phyloP scores from a whole-genome alignment of 2,888 invertebrate species.

The Exocentrus adspersus region DNA sequence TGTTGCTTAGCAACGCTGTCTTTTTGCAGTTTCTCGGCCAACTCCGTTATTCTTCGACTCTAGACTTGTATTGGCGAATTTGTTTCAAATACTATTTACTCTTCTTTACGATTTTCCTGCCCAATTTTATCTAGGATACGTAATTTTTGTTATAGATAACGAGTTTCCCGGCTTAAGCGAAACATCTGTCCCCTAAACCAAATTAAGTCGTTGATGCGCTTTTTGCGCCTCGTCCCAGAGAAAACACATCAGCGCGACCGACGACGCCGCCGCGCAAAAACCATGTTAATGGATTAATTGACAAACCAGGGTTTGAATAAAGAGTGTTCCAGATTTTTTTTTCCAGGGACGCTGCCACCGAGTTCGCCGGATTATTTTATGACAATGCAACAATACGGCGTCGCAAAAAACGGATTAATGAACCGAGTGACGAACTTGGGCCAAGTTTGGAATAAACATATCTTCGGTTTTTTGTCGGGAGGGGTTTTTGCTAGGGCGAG shows the following conservation, averaged over 20 bases:
- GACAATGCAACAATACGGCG: background rate
- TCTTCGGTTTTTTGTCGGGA: conserved; percentile 18
- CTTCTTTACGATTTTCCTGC: too few relatives aligned
- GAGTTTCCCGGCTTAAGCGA: background rate
- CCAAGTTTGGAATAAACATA: conserved; percentile 22
- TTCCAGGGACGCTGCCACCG: background rate
- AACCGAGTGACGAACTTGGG: conserved; percentile 16
- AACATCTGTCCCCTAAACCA: background rate
- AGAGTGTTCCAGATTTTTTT: background rate
- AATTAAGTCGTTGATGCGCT: background rate
- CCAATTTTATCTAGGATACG: too few relatives aligned
- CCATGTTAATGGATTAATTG: background rate
- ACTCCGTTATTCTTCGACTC: too few relatives aligned
- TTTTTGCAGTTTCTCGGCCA: too few relatives aligned
- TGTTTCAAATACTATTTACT: too few relatives aligned
- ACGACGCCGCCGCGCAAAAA: background rate
- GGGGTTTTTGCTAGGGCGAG: background rate
- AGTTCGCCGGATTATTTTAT: background rate
- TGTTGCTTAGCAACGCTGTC: too few relatives aligned
- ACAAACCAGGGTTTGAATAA: background rate
- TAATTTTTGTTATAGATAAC: too few relatives aligned
- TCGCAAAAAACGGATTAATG: conserved; percentile 20
- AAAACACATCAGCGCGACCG: background rate
- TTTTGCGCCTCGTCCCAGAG: background rate
- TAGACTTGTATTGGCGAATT: too few relatives aligned